Percentiles rank a stretch among this genome's conserved stretches.
These are phyloP conservation scores for Aleiodes alternator DNA, from an alignment of 2,888 invertebrate genomes.

Conservation along the genomic window DNA sequence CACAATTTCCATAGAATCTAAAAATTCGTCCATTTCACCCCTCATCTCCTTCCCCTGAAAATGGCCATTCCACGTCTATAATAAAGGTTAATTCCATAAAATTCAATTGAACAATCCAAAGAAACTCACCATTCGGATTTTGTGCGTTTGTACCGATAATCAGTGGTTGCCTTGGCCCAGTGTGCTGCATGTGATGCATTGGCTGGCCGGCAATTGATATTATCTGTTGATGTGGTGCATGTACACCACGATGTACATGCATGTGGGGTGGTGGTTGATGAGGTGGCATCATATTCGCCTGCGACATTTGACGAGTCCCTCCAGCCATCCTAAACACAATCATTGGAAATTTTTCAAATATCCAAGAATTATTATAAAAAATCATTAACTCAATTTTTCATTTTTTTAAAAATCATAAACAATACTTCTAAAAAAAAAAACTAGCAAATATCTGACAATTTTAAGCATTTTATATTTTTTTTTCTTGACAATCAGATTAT, in stretches of 20 bases:
- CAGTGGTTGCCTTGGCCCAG: conserved; percentile 75
- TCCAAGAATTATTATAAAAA: neutral
- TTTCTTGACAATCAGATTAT: too few relatives aligned
- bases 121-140: conserved; percentile 67
- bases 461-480: too few relatives aligned
- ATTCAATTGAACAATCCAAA: neutral
- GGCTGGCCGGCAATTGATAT: conserved; percentile 71
- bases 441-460: too few relatives aligned
- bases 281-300: conserved; percentile 71
- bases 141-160: conserved; percentile 77
- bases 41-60: neutral
- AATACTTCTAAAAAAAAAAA: too few relatives aligned
- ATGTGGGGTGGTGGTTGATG: conserved; percentile 71
- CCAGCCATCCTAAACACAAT: conserved; percentile 65
- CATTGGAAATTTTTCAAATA: too few relatives aligned
- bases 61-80: conserved; percentile 14
- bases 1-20: too few relatives aligned
- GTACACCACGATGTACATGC: conserved; percentile 60
- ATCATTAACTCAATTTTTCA: neutral
- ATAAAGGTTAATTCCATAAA: neutral
- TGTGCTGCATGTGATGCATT: conserved; percentile 72
- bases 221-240: conserved; percentile 72
- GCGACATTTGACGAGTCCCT: conserved; percentile 74
- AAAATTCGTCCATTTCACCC: too few relatives aligned
- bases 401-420: too few relatives aligned